Evolutionary conservation across 2,888 invertebrate genomes (phyloP).

Genomic region (Spisula subtruncata): DNA sequence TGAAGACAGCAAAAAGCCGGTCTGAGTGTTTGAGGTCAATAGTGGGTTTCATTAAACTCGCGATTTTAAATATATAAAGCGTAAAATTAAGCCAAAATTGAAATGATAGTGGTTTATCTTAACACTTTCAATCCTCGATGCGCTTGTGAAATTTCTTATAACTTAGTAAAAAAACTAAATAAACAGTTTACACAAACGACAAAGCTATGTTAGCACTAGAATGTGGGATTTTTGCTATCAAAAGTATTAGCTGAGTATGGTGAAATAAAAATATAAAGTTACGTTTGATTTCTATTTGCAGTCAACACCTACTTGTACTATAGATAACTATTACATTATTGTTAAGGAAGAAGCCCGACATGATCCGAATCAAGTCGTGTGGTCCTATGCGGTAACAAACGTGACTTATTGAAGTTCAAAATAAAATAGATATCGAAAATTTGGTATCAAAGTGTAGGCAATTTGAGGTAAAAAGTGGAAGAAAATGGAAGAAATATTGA

Average conservation of each 20-base stretch:
- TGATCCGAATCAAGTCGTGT: neutral
- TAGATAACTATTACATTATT: neutral
- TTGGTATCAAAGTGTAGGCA: neutral
- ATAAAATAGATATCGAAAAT: neutral
- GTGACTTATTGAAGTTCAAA: neutral
- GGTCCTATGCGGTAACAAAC: neutral
- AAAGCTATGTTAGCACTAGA: conserved; percentile 29
- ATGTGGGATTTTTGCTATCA: neutral
- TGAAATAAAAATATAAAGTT: conserved; percentile 16
- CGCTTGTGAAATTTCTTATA: conserved; percentile 35
- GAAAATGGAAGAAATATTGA: too few species aligned
- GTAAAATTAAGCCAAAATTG: conserved; percentile 48
- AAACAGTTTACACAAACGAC: conserved; percentile 47
- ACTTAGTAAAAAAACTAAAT: conserved; percentile 47
- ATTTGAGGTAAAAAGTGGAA: too few species aligned
- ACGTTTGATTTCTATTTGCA: neutral
- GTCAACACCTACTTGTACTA: neutral
- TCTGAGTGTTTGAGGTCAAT: conserved; percentile 60
- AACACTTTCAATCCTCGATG: conserved; percentile 37
- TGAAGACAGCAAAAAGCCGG: conserved; percentile 59
- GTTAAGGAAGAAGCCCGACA: neutral
- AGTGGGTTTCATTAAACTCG: conserved; percentile 60
- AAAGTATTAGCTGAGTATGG: conserved; percentile 3
- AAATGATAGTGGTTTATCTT: conserved; percentile 56
- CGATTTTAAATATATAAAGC: conserved; percentile 55